Evolutionary conservation across 2,113 vertebrate species (phyloP), one percentile per base, ranked within the genome.

Genomic region (Platichthys flesus): DNA sequence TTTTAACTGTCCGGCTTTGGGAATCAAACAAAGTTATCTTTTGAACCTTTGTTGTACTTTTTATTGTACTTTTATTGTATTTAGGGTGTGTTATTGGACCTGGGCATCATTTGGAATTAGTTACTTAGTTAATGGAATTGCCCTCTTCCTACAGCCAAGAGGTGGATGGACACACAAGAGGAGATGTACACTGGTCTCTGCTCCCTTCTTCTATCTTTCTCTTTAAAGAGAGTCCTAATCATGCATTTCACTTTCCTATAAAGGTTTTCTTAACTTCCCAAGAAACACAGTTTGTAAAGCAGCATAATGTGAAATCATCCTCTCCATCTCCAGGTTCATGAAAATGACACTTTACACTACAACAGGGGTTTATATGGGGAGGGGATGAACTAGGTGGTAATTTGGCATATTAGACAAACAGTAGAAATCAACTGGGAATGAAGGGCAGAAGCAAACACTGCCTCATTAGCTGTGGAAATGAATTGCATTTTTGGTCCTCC

Each of bases 51-150:
- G 18, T 21, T 61, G 20, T 1, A 18, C 60, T 26, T 76, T 87
- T 90, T 85, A 83, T 75, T 70, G 61, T 84, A 67, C 80, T 23
- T 80, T 74, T 6, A 31, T 62, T 67, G 78, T 73, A 26, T 3
- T 23, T 23, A 2, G 49, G 68, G 47, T 66, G 75, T 79, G 70
- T 76, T 79, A 64, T 57, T 83, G 58, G 68, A 82, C 78, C 5
- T 3, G 45, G n/a, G 14, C 62, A 60, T 73, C 75, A 52, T 67
- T 69, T 58, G 71, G n/a, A 59, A 87, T 0, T 78, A 88, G 84
- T 89, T 73, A 82, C 64, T 75, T 71, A 62, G 15, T 74, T 68
- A 37, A 55, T 52, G 79, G 69, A 88, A 85, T 76, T 49, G 56
- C 51, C 28, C 47, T 56, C 59, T 70, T 64, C 75, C 76, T 14